Evolutionary conservation across 2,797 vertebrate genomes (phyloP), one percentile per base, ranked within the genome.

Genomic region (Vireo griseus): DNA sequence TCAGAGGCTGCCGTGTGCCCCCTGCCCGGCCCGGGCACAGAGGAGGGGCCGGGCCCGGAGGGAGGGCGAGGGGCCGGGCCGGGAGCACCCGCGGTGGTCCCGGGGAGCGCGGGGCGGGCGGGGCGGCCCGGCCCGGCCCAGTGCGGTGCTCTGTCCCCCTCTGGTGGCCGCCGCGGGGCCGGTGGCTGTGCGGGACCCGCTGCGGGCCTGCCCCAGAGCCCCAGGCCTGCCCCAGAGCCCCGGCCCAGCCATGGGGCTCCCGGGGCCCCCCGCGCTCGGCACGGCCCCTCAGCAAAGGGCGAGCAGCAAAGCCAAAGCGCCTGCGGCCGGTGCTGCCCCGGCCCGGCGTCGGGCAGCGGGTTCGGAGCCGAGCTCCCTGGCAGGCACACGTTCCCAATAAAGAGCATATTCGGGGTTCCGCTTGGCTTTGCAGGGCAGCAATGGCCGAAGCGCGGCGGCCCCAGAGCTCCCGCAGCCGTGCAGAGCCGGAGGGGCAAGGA

Each of bases 141-240:
- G 31, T 12, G 77, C 91, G 50, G 90, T 73, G 94, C 93, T 92
- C 87, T 91, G 94, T 69, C 93, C 90, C 92, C 93, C 71, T 89
- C 95, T 92, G 55, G 54, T 93, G 93, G 95, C 84, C 25, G 33
- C 44, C 35, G 37, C 44, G 16, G 66, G 71, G 19, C n/a, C n/a
- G 5, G 35, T 15, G 76, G 11, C 42, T 37, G 51, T 37, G 54
- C 12, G 71, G 42, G 37, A 17, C 58, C 33, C 12, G 58, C 26
- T 19, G 25, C 37, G 37, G 58, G 26, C 37, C 28, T 26, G 51
- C 10, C 67, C 37, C 21, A 5, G 16, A 44, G 68, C 39, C 47
- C 48, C 48, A 26, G n/a, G 55, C 37, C 28, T 26, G 50, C 10
- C 67, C 37, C 20, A 5, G 16, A 44, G 68, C 39, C 48, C 10